Conservation (phyloP, 2,113 vertebrate species). For the Rhodinocichla rosea region DNA sequence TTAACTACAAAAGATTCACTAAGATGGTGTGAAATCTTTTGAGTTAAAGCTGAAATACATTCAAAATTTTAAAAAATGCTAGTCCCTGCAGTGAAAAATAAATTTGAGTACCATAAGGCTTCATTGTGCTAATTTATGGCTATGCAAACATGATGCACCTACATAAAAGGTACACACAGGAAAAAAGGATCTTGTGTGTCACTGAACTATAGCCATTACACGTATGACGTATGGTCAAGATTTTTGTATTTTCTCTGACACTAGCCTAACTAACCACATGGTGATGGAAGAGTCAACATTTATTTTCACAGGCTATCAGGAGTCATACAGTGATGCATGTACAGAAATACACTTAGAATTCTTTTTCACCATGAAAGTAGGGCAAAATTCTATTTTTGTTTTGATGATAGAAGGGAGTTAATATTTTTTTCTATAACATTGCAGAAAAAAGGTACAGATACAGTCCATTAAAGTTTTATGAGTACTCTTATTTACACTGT, state of each 20-base stretch:
- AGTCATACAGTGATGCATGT: not conserved
- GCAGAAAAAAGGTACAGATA: not conserved
- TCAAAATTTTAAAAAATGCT: not conserved
- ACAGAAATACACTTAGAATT: not conserved
- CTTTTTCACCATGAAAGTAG: not conserved
- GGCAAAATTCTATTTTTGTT: not conserved
- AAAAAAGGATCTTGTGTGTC: not conserved
- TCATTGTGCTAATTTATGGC: not conserved
- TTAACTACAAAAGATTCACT: not conserved
- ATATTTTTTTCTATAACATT: not conserved
- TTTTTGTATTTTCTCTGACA: not conserved
- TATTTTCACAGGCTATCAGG: not conserved
- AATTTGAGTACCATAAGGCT: not conserved
- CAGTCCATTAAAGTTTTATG: conserved; percentile 20
- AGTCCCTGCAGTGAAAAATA: not conserved
- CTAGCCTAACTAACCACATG: not conserved
- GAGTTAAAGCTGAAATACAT: not conserved
- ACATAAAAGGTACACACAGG: not conserved
- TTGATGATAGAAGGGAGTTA: not conserved
- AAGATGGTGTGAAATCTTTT: not conserved
- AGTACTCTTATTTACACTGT: conserved; percentile 34
- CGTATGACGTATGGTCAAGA: not conserved
- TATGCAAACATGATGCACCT: not conserved
- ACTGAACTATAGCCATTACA: not conserved
- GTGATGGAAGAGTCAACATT: not conserved